A percentile compares a stretch with the other conserved stretches of the same genome.
phyloP scores from a whole-genome alignment of 2,888 invertebrate species.

The Ormia ochracea region DNA sequence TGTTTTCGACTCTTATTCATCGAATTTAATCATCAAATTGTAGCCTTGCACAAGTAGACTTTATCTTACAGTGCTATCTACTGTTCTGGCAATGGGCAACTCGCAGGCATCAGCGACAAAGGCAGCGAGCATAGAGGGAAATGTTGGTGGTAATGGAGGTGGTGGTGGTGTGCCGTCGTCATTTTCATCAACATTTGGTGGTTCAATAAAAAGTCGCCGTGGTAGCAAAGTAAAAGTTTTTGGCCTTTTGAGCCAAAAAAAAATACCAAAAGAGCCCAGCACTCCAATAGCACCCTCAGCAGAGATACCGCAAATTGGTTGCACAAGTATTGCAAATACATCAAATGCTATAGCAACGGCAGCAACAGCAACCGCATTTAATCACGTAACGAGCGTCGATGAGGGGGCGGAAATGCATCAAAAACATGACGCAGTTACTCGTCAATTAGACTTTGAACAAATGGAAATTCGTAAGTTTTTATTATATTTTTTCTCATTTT shows the following conservation, averaged over 20 bases:
- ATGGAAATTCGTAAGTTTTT: conserved; percentile 74
- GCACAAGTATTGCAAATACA: conserved; percentile 36
- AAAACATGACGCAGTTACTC: conserved; percentile 63
- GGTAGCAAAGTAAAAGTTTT: conserved; percentile 72
- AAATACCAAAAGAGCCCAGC: conserved; percentile 68
- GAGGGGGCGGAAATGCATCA: conserved; percentile 57
- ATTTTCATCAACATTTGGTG: conserved; percentile 40
- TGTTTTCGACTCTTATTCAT: conserved; percentile 5
- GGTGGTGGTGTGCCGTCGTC: conserved; percentile 34
- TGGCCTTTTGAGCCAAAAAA: conserved; percentile 72
- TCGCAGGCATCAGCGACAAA: conserved; percentile 61
- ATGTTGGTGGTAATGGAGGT: conserved; percentile 29
- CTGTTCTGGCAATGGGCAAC: conserved; percentile 68
- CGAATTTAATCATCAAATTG: conserved; percentile 40
- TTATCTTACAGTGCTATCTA: background rate
- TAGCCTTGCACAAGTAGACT: conserved; percentile 29
- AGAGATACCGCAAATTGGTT: conserved; percentile 30
- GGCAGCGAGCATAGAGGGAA: conserved; percentile 21
- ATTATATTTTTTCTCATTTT: conserved; percentile 54
- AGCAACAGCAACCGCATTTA: conserved; percentile 43
- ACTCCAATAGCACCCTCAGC: conserved; percentile 55
- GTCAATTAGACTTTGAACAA: conserved; percentile 72
- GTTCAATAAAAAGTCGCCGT: conserved; percentile 68
- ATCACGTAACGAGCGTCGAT: conserved; percentile 58
- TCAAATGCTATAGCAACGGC: conserved; percentile 24